These are phyloP conservation scores for Apantesis nais DNA, from an alignment of 2,888 invertebrate species.

Conservation along the genomic window DNA sequence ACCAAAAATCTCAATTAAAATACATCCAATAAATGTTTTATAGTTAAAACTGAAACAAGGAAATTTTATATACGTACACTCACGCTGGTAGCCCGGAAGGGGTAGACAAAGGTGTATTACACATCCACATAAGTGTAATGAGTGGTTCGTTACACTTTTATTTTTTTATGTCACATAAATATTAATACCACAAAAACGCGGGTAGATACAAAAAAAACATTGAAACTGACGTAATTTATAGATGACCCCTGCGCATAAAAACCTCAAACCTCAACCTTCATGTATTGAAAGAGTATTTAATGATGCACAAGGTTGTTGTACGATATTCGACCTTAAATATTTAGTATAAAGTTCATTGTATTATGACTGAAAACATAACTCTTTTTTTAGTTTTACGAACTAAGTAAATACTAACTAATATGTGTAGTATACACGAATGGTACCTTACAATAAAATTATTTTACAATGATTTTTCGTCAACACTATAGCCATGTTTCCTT, in stretches of 20 bases:
- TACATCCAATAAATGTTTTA: too few relatives aligned
- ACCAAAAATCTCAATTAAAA: too few relatives aligned
- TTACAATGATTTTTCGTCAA: conserved; percentile 16
- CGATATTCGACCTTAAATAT: not conserved
- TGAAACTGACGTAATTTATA: not conserved
- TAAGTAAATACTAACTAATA: not conserved
- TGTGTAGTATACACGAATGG: not conserved
- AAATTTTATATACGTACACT: too few relatives aligned
- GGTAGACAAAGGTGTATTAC: too few relatives aligned
- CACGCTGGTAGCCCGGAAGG: too few relatives aligned
- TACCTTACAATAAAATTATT: not conserved
- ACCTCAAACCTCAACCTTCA: not conserved
- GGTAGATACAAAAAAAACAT: too few relatives aligned
- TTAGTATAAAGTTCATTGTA: not conserved
- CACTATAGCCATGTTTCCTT: conserved; percentile 35
- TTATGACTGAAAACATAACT: not conserved
- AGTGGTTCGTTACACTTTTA: too few relatives aligned
- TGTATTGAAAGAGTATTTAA: not conserved
- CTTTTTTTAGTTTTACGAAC: not conserved
- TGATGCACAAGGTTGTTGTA: not conserved
- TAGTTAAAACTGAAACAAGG: too few relatives aligned
- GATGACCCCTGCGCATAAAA: not conserved
- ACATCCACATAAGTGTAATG: too few relatives aligned
- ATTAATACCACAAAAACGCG: too few relatives aligned
- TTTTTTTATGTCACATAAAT: too few relatives aligned